Evolutionary conservation across 2,888 invertebrate species (phyloP).

Genomic region (Byasa hedistus): DNA sequence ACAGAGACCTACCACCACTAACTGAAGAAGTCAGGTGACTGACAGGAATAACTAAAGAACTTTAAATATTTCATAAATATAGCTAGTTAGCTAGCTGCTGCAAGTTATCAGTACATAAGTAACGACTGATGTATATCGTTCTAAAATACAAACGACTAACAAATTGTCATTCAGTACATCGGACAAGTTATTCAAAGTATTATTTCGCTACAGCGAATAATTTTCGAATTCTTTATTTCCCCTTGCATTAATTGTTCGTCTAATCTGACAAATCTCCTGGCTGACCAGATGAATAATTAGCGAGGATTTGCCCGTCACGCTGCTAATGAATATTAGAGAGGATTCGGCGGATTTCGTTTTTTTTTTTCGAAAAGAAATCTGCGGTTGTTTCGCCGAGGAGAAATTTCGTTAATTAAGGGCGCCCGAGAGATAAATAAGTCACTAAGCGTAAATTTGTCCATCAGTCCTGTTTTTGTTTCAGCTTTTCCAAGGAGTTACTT

Average conservation of each 20-base stretch:
- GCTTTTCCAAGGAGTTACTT: constrained; percentile 54
- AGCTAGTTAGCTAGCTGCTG: too few relatives aligned
- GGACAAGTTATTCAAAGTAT: constrained; percentile 46
- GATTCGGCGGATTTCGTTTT: constrained; percentile 37
- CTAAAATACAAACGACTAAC: constrained; percentile 30
- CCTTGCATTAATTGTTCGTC: constrained; percentile 62
- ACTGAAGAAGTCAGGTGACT: too few relatives aligned
- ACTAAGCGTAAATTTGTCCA: constrained; percentile 72
- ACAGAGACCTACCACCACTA: too few relatives aligned
- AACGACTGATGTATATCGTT: not conserved
- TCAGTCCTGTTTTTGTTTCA: constrained; percentile 66
- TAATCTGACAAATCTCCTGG: constrained; percentile 68
- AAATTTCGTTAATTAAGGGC: constrained; percentile 69
- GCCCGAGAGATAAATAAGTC: constrained; percentile 70
- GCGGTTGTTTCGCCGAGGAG: constrained; percentile 50
- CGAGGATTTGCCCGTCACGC: constrained; percentile 73
- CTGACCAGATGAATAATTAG: constrained; percentile 75
- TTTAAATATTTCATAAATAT: too few relatives aligned
- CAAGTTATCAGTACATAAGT: not conserved
- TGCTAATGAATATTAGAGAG: constrained; percentile 72
- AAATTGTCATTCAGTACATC: constrained; percentile 38
- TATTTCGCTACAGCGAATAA: constrained; percentile 54
- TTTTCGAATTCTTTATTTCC: constrained; percentile 72
- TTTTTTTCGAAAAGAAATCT: constrained; percentile 55
- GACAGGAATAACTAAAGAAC: too few relatives aligned